Evolutionary conservation across 1,140 invertebrate species (phyloP).

Genomic region (Eriosoma lanigerum): DNA sequence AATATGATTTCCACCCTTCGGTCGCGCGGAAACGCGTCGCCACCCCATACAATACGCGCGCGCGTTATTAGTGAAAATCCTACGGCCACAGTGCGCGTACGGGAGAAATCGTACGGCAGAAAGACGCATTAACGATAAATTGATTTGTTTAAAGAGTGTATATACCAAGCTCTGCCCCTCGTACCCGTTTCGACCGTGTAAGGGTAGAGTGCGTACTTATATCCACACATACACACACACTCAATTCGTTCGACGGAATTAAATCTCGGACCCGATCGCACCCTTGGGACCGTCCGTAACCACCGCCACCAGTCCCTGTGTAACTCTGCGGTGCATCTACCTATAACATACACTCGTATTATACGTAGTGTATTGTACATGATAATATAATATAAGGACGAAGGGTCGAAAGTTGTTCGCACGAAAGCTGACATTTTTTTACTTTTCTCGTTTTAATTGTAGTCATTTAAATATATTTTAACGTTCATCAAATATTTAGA

Average conservation of each 20-base stretch:
- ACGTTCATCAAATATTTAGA: too few species aligned
- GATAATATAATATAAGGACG: too few species aligned
- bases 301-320: neutral
- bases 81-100: constrained; percentile 7
- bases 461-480: too few species aligned
- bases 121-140: constrained; percentile 51
- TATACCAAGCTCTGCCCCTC: neutral
- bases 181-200: neutral
- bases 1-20: constrained; percentile 36
- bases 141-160: constrained; percentile 49
- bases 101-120: neutral
- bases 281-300: constrained; percentile 8
- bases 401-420: too few species aligned
- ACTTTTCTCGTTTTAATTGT: too few species aligned
- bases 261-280: constrained; percentile 47
- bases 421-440: too few species aligned
- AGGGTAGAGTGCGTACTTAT: neutral
- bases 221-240: neutral
- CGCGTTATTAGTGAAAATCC: constrained; percentile 49
- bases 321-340: neutral
- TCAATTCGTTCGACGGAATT: constrained; percentile 48
- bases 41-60: neutral
- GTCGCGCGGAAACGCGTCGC: neutral
- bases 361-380: too few species aligned
- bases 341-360: too few species aligned